phyloP scores from a whole-genome alignment of 2,797 vertebrate genomes.

The Anguilla marmorata region DNA sequence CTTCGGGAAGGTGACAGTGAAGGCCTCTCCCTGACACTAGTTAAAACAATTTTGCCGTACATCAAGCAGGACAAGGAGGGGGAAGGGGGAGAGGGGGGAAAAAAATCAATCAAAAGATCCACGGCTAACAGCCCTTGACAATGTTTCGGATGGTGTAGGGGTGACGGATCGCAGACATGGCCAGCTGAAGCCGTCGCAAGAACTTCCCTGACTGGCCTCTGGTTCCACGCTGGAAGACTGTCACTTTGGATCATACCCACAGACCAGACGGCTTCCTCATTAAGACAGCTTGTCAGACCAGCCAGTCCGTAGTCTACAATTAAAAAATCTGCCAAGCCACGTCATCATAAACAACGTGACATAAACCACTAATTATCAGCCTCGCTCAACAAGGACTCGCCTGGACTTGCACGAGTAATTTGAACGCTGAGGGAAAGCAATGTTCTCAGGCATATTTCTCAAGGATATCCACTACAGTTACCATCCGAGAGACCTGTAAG shows the following conservation, averaged over 20 bases:
- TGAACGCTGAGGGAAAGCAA: not conserved
- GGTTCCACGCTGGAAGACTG: conserved; percentile 33
- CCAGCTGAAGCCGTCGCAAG: conserved; percentile 1
- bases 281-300: conserved; percentile 45
- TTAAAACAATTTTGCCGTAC: conserved; percentile 49
- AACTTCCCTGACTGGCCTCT: conserved; percentile 11
- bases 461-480: not conserved
- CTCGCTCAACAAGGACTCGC: conserved; percentile 5
- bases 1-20: conserved; percentile 51
- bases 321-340: conserved; percentile 30
- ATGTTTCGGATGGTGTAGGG: conserved; percentile 28
- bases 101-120: conserved; percentile 43
- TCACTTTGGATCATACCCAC: conserved; percentile 39
- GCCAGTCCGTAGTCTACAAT: conserved; percentile 41
- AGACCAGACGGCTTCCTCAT: conserved; percentile 46
- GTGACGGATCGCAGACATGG: conserved; percentile 23
- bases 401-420: conserved; percentile 10
- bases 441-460: not conserved
- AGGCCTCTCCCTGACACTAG: conserved; percentile 38
- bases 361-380: conserved; percentile 33
- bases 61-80: conserved; percentile 37
- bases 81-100: not conserved
- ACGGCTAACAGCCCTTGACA: conserved; percentile 40
- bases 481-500: not conserved
- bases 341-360: conserved; percentile 35